Evolutionary conservation across 2,797 vertebrate species (phyloP), one percentile per base, ranked within the genome.

Genomic region (Paratrypauchen microcephalus): DNA sequence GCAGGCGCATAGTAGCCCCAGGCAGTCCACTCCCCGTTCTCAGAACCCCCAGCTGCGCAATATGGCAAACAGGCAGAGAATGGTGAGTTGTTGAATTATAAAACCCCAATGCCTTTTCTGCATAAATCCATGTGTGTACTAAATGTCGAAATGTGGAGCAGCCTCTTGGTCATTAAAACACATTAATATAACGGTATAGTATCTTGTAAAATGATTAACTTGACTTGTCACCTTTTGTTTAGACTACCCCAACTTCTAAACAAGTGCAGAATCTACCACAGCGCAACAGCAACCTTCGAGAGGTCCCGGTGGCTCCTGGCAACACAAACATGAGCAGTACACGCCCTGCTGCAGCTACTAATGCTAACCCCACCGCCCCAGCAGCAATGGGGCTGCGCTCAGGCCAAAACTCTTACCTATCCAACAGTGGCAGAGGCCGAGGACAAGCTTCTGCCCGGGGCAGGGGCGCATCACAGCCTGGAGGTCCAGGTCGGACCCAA

Each of bases 221-320:
- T 4, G 19, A 30, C 23, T 7, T 50, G 69, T 69, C 5, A n/a
- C 59, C 26, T 72, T 32, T 72, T 66, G 69, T 69, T 9, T 83
- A 99, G 97, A 95, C 75, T 48, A 69, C 93, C 7, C 88, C 95
- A 0, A 77, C 94, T n/a, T 93, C 95, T 0, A 92, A 95, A 84
- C 96, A 95, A 70, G 91, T 95, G 50, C 95, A 95, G 79, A 81
- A 91, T 0, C 68, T 76, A 0, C 91, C 94, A 47, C 92, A 93
- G 26, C 95, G 97, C 45, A 99, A 97, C 76, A 98, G 97, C 83
- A 99, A 99, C 84, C 78, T 99, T 66, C 95, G 98, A 0, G 98
- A 99, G 82, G 72, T 99, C 70, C 97, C 97, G 0, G 95, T 98
- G 9, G 97, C 98, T 15, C 94, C 96, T 0, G 85, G 95, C 5